Evolutionary conservation across 2,888 invertebrate genomes (phyloP).

Genomic region (Pimpla rufipes): DNA sequence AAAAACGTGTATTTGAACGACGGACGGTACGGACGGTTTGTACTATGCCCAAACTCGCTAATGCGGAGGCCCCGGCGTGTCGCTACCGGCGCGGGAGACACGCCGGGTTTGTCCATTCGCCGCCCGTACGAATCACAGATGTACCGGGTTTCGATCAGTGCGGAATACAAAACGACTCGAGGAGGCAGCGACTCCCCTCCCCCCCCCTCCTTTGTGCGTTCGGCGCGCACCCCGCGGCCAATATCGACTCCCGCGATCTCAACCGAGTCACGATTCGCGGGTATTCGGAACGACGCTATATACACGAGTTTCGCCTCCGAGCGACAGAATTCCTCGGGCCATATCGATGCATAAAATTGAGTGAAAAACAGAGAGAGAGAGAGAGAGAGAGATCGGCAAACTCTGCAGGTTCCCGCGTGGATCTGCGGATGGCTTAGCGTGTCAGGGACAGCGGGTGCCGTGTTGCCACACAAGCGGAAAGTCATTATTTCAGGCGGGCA

Average conservation of each 20-base stretch:
- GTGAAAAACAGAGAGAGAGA: neutral
- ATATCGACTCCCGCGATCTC: constrained; percentile 51
- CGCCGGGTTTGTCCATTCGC: constrained; percentile 70
- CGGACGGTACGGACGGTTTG: neutral
- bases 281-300: neutral
- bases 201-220: constrained; percentile 5
- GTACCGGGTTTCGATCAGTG: constrained; percentile 73
- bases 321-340: neutral
- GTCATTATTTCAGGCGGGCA: constrained; percentile 14
- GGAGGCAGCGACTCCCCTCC: neutral
- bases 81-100: neutral
- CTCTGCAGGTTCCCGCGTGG: neutral
- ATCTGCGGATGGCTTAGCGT: neutral
- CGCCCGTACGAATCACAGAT: constrained; percentile 77
- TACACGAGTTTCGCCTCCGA: neutral
- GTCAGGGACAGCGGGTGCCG: constrained; percentile 57
- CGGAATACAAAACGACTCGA: constrained; percentile 75
- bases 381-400: neutral
- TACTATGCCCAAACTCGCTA: constrained; percentile 15
- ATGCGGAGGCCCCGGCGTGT: neutral
- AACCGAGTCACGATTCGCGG: constrained; percentile 2
- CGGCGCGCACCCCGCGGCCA: constrained; percentile 5
- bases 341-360: neutral
- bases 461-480: constrained; percentile 10
- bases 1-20: constrained; percentile 32